Base-by-base conservation (phyloP, 2,797 vertebrate species). In the Zenarchopterus dispar region DNA sequence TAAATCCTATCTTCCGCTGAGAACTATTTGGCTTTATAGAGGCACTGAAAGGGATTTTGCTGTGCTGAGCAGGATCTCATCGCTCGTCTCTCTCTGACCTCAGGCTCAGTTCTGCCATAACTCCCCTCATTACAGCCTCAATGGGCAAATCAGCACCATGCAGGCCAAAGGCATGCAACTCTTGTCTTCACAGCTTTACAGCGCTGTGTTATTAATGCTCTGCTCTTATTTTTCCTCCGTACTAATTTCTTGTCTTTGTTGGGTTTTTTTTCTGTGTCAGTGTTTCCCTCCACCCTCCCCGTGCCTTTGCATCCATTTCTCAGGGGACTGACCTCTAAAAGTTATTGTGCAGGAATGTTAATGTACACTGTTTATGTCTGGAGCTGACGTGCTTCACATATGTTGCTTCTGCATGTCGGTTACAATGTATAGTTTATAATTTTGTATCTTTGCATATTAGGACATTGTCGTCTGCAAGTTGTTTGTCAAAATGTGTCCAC, bases 111-210 rank as follows among this genome's bases (percentile, higher is more conserved):
- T 56, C 71, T 66, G 63, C 62, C 54, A 75, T 80, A 82, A 86
- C 77, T 77, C 74, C 74, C 47, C 62, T 86, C 70, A 80, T 84
- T 88, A 80, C 16, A 53, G 58, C 22, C 45, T 56, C 84, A 88
- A 88, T 80, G 80, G 73, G 31, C 72, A 70, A 71, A 77, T 84
- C 81, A 80, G 56, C 62, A 56, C 17, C 16, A 21, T 23, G 18
- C 53, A 46, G 59, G 66, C 64, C 66, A 72, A 68, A 77, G 48
- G 45, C n/a, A 51, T 56, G 21, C 43, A 15, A 41, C 56, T 52
- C 46, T 59, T 41, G 13, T 70, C 44, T 28, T 67, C 36, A 51
- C 67, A 57, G 66, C 31, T 76, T 59, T 22, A 54, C 55, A 68
- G 11, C 24, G 36, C 13, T 24, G 43, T 56, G 22, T 47, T 58